Base-by-base conservation (phyloP, 2,888 invertebrate genomes). In the Caenorhabditis becei region DNA sequence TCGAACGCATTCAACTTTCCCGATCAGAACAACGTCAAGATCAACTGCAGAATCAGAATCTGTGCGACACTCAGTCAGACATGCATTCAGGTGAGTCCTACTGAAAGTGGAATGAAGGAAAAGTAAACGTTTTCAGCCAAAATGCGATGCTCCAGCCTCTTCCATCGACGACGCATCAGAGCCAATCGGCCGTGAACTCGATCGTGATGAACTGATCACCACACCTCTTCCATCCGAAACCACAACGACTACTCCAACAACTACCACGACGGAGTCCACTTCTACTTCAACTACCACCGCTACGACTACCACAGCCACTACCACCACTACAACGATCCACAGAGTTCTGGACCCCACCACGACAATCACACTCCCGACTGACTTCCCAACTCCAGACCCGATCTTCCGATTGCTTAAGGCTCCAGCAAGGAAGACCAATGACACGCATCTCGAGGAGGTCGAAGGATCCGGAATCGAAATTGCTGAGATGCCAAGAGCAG, bases 1-100 rank as follows among this genome's bases (percentile, higher is more conserved):
- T 86, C 88, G 24, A 82, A 86, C 20, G 90, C 90, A 0, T 90
- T 90, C 86, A 89, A 90, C 80, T 89, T 90, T 75, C 90, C 90
- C 18, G 90, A 90, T 80, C 84, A 86, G 49, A 87, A 83, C 24
- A 83, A 78, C 41, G 84, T 90, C 58, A 83, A 74, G 35, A 91
- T 90, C 86, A 86, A 85, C 14, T 90, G 90, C 79, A 84, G 89
- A 63, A 91, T 90, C 74, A 78, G 86, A 66, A 82, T 89, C n/a
- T 90, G 90, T 77, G 81, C 85, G 53, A 83, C 79, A 26, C 71
- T 81, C 24, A 84, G 81, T 59, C 84, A 80, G 23, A 83, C 85
- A n/a, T 90, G 90, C 70, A 59, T 65, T 51, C 72, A 72, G 62
- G 72, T 72, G 41, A 37, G 35, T 5, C 14, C 2, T 18, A 20